Base-by-base conservation (phyloP, 1,140 invertebrate genomes). In the Helicoverpa armigera region DNA sequence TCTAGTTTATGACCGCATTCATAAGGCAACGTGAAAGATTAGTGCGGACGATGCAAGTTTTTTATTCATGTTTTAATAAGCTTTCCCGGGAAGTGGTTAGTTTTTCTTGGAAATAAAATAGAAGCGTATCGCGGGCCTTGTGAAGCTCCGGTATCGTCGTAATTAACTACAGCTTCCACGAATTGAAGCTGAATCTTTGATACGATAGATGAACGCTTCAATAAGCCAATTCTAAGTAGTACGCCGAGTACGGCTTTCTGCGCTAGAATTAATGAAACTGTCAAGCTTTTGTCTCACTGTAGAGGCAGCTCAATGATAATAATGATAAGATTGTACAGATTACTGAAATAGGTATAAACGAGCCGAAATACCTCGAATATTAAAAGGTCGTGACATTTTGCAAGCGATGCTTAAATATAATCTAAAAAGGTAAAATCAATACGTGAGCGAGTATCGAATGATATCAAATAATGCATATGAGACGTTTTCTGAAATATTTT, bases 291-390 rank as follows among this genome's bases (percentile, higher is more conserved):
- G 61, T 65, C 29, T 43, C 16, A 9, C n/a, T 43, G n/a, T 35
- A 43, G 18, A 58, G 56, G 56, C 56, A 58, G 4, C 43, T 65
- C 61, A 65, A 65, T 43, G 43, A 35, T 43, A 63, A 63, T 63
- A 35, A 63, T 35, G 14, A 63, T 63, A 13, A 29, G 35, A 43
- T 43, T 43, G 35, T 43, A 43, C 35, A 43, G 35, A 43, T 43
- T 9, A 43, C 35, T 43, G 35, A 43, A 9, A 43, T 43, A 43
- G 35, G 35, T 43, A 43, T 43, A 43, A 43, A 43, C 4, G 35
- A 43, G 5, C 5, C 3, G 35, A 43, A 43, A 43, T 43, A 43
- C 9, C 35, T 43, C 35, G 35, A 43, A 43, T 43, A 43, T 43
- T 43, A 43, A 43, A 43, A 43, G 35, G 35, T 43, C 35, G 35